Conservation (phyloP, 2,888 invertebrate genomes). For the Thereva unica region DNA sequence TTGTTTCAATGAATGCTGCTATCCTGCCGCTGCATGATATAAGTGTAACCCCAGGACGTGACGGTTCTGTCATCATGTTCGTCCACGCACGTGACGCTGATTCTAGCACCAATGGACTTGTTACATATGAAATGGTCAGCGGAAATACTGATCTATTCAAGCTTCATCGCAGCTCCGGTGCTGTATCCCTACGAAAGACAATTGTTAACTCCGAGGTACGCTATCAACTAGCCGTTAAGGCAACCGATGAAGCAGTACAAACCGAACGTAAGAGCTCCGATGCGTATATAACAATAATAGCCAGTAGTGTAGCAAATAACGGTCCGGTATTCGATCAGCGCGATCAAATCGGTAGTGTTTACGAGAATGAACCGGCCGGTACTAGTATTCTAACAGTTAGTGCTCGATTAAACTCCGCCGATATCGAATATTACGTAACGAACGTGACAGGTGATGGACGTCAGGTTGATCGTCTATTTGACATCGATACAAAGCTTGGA, state of each 20-base stretch:
- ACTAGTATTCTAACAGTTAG: slow-evolving; percentile 81
- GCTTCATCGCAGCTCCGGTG: slow-evolving; percentile 79
- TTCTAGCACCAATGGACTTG: slow-evolving; percentile 87
- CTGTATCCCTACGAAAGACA: slow-evolving; percentile 68
- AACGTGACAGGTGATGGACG: slow-evolving; percentile 76
- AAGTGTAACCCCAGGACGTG: slow-evolving; percentile 58
- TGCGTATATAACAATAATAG: slow-evolving; percentile 81
- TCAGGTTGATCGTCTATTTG: slow-evolving; percentile 87
- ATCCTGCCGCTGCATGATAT: slow-evolving; percentile 66
- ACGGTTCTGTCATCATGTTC: slow-evolving; percentile 73
- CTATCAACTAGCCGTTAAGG: slow-evolving; percentile 82
- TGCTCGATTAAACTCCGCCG: slow-evolving; percentile 68
- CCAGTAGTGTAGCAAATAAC: slow-evolving; percentile 59
- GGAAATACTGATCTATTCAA: slow-evolving; percentile 79
- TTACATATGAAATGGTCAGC: slow-evolving; percentile 85
- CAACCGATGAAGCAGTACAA: slow-evolving; percentile 90
- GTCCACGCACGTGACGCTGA: slow-evolving; percentile 86
- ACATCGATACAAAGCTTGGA: slow-evolving; percentile 86
- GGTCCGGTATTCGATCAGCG: slow-evolving; percentile 66
- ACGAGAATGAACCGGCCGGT: slow-evolving; percentile 87
- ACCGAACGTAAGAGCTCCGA: slow-evolving; percentile 86
- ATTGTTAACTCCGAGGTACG: slow-evolving; percentile 69
- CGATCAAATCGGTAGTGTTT: slow-evolving; percentile 75
- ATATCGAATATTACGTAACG: slow-evolving; percentile 89
- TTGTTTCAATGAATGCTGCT: slow-evolving; percentile 90